Conservation (phyloP, 2,888 invertebrate species). For the Conchocele bisecta region DNA sequence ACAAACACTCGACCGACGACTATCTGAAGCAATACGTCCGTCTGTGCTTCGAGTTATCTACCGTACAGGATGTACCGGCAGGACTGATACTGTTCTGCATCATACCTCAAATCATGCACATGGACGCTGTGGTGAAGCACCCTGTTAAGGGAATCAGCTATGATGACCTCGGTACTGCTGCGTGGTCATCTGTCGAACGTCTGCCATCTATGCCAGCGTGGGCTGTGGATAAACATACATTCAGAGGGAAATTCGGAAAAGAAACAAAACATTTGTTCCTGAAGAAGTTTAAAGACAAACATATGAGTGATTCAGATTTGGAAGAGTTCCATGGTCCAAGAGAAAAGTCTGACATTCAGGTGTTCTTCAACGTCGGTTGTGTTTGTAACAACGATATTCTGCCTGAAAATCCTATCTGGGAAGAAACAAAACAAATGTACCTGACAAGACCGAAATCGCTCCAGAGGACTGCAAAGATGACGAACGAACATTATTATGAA, state of each 20-base stretch:
- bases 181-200: slow-evolving; percentile 24
- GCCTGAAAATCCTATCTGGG: slow-evolving; percentile 37
- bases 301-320: slow-evolving; percentile 10
- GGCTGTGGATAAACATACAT: slow-evolving; percentile 49
- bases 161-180: neutral
- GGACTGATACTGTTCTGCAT: slow-evolving; percentile 31
- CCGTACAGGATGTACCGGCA: slow-evolving; percentile 14
- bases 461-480: slow-evolving; percentile 36
- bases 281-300: slow-evolving; percentile 28
- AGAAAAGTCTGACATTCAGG: slow-evolving; percentile 23
- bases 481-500: slow-evolving; percentile 14
- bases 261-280: slow-evolving; percentile 28
- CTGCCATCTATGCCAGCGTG: slow-evolving; percentile 33
- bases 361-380: slow-evolving; percentile 40
- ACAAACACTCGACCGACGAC: slow-evolving; percentile 21
- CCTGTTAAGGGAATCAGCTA: neutral
- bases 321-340: slow-evolving; percentile 38
- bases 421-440: slow-evolving; percentile 31
- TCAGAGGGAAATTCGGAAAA: slow-evolving; percentile 45
- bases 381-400: slow-evolving; percentile 44
- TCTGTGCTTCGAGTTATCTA: slow-evolving; percentile 22
- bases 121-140: slow-evolving; percentile 1
- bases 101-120: slow-evolving; percentile 20
- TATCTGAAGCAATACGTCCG: slow-evolving; percentile 23
- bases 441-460: slow-evolving; percentile 21